Base-by-base conservation (phyloP, 2,113 vertebrate genomes). In the Apistogramma diplotaenia region DNA sequence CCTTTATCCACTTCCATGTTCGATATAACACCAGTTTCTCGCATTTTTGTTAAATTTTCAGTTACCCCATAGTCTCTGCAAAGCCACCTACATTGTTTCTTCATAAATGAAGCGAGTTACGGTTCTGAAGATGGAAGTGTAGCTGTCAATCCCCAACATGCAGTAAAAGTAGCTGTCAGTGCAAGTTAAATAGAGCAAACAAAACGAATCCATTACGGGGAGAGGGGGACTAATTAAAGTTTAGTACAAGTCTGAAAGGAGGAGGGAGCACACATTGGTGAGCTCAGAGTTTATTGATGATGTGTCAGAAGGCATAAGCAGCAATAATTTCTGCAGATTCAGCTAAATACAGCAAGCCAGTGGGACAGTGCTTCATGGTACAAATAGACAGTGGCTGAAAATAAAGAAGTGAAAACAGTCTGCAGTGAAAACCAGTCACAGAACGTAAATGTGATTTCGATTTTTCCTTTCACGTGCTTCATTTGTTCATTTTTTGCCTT, bases 401-500 rank as follows among this genome's bases (percentile, higher is more conserved):
- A 9, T 23, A 62, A 61, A 61, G 33, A 65, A 65, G 27, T 27
- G 1, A 46, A 46, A 46, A 27, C 9, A 1, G 25, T 19, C 15
- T 27, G 62, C 62, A 27, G 9, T 27, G 15, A 46, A 4, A 11
- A 23, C 27, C 8, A 12, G 15, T 46, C 37, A 27, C 5, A 1
- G 15, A 15, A 46, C 0, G 1, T 46, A 46, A 27, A 67, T 15
- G 8, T 27, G 21, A 67, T 27, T 27, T 25, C 25, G 9, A 18
- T 3, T 53, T 33, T 53, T 19, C 8, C 19, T 53, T n/a, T n/a
- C 15, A 27, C 61, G 11, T 67, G 37, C 33, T 33, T 33, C 33
- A 37, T 3, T 11, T 65, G 21, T 65, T 65, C 25, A 8, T 65
- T 65, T 37, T 65, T 62, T 65, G 37, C 61, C 1, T 65, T 65